Conservation (phyloP, 2,888 invertebrate species). For the Dyspetes luteomarginatus region DNA sequence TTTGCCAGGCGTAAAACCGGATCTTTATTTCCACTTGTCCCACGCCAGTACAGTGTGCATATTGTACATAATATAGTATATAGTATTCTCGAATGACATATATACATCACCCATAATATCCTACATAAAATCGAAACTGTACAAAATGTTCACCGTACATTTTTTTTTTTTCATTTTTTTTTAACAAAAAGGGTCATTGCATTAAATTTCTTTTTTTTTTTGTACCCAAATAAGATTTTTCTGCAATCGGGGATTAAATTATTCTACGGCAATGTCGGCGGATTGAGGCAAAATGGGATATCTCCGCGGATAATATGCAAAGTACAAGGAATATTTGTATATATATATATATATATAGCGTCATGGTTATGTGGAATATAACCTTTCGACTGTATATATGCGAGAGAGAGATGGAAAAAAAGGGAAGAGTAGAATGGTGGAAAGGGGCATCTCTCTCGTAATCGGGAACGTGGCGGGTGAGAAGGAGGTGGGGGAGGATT, state of each 20-base stretch:
- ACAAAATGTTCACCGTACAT: neutral
- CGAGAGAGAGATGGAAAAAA: constrained; percentile 26
- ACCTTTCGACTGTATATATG: constrained; percentile 38
- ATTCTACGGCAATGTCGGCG: constrained; percentile 62
- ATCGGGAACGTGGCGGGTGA: constrained; percentile 38
- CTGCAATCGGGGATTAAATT: constrained; percentile 57
- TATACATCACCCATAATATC: neutral
- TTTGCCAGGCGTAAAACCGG: constrained; percentile 47
- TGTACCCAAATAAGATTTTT: constrained; percentile 6
- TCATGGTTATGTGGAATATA: constrained; percentile 31
- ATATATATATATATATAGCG: neutral
- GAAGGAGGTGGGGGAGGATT: constrained; percentile 38
- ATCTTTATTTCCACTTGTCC: constrained; percentile 49
- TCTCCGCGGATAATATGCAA: constrained; percentile 65
- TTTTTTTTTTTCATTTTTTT: neutral
- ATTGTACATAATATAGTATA: too few species aligned
- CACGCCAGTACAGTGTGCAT: too few species aligned
- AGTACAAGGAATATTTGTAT: constrained; percentile 56
- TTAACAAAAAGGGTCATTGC: neutral
- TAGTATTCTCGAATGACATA: too few species aligned
- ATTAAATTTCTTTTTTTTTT: too few species aligned
- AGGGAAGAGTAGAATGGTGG: constrained; percentile 57
- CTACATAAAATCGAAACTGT: neutral
- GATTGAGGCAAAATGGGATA: constrained; percentile 52
- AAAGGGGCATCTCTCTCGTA: constrained; percentile 40